Conservation (phyloP, 2,797 vertebrate species). For the Neoniphon sammara region DNA sequence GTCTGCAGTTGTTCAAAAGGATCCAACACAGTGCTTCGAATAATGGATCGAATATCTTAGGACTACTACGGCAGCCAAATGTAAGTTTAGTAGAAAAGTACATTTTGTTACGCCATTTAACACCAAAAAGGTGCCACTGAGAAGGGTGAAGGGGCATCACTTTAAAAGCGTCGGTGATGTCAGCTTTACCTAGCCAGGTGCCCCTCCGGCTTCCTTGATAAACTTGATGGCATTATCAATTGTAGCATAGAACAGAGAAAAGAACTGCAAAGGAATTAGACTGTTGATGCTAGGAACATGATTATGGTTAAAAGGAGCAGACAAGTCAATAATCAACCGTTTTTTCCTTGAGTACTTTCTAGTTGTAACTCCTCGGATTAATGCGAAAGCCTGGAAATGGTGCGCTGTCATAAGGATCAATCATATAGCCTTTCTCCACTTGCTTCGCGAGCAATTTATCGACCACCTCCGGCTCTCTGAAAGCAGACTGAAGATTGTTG, state of each 20-base stretch:
- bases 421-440: not conserved
- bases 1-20: not conserved
- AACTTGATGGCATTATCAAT: too few species aligned
- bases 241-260: too few species aligned
- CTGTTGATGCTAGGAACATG: not conserved
- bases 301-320: not conserved
- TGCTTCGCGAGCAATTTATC: not conserved
- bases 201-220: too few species aligned
- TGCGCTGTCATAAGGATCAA: not conserved
- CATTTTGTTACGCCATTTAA: too few species aligned
- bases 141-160: not conserved
- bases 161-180: too few species aligned
- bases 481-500: not conserved
- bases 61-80: too few species aligned
- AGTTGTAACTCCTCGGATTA: not conserved
- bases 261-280: not conserved
- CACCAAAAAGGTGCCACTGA: not conserved
- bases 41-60: too few species aligned
- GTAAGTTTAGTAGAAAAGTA: too few species aligned
- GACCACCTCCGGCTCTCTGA: not conserved
- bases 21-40: not conserved
- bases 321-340: not conserved
- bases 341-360: not conserved
- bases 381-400: too few species aligned
- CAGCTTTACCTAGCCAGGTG: too few species aligned